Conservation (phyloP, 2,888 invertebrate genomes). For the Eristalis intricaria region DNA sequence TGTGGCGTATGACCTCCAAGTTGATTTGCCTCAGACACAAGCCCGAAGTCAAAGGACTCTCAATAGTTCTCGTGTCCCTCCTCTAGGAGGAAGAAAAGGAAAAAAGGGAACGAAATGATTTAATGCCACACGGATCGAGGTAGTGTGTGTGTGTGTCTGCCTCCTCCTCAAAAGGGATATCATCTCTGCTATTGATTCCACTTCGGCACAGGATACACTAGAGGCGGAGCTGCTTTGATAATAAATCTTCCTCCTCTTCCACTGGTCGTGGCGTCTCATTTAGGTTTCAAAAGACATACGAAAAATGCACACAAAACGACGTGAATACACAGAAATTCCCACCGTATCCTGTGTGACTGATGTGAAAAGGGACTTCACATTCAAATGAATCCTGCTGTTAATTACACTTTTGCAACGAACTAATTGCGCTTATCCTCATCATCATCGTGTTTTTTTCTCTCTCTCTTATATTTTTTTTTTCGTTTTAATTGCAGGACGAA, state of each 20-base stretch:
- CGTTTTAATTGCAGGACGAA: slow-evolving; percentile 91
- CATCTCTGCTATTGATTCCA: slow-evolving; percentile 50
- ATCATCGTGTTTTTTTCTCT: slow-evolving; percentile 49
- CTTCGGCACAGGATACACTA: slow-evolving; percentile 46
- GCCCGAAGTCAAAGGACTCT: neutral
- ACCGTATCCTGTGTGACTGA: neutral
- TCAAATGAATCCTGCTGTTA: slow-evolving; percentile 25
- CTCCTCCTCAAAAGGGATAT: slow-evolving; percentile 37
- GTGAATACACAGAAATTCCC: neutral
- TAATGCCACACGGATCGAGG: slow-evolving; percentile 49
- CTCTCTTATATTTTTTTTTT: too few species aligned
- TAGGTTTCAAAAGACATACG: neutral
- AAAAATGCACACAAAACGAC: neutral
- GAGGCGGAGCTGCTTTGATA: slow-evolving; percentile 54
- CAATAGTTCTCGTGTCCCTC: neutral
- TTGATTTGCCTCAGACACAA: slow-evolving; percentile 42
- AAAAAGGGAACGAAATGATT: slow-evolving; percentile 44
- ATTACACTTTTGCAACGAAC: slow-evolving; percentile 44
- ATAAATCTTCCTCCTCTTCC: slow-evolving; percentile 52
- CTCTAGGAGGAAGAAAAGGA: neutral
- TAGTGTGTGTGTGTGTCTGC: slow-evolving; percentile 8
- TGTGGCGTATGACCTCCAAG: slow-evolving; percentile 46
- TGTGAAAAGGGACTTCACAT: slow-evolving; percentile 5
- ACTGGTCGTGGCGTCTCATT: slow-evolving; percentile 51
- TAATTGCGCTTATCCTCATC: slow-evolving; percentile 59